phyloP scores from a whole-genome alignment of 2,888 invertebrate genomes.

The Seira ritae region DNA sequence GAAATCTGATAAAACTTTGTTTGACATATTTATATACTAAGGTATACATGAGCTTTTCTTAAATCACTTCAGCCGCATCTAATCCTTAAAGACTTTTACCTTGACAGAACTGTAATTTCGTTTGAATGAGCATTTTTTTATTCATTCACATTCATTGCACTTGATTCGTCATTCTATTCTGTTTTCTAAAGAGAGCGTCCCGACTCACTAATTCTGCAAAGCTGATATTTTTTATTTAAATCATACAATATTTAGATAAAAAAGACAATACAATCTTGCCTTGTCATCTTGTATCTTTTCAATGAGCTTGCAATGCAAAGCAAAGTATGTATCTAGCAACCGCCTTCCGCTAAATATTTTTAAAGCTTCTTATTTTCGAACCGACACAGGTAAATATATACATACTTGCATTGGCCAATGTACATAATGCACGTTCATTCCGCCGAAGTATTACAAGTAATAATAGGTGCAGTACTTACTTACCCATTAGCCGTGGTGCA shows the following conservation, averaged over 20 bases:
- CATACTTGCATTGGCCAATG: too few species aligned
- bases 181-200: background rate
- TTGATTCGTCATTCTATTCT: background rate
- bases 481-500: slow-evolving; percentile 15
- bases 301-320: too few species aligned
- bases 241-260: background rate
- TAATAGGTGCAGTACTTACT: slow-evolving; percentile 13
- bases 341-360: slow-evolving; percentile 1
- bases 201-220: background rate
- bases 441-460: too few species aligned
- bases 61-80: background rate
- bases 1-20: too few species aligned
- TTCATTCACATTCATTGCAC: background rate
- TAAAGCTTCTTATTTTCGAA: background rate
- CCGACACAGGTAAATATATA: background rate
- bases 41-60: background rate
- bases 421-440: too few species aligned
- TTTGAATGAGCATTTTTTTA: background rate
- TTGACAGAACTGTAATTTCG: slow-evolving; percentile 5
- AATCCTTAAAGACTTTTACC: background rate
- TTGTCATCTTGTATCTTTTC: background rate
- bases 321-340: background rate
- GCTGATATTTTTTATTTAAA: background rate
- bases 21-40: too few species aligned
- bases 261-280: slow-evolving; percentile 4